A percentile compares a stretch with the other conserved stretches of the same genome.
These are phyloP conservation scores for Pseudeuparius sepicola DNA, from an alignment of 2,888 invertebrate species.

Conservation along the genomic window DNA sequence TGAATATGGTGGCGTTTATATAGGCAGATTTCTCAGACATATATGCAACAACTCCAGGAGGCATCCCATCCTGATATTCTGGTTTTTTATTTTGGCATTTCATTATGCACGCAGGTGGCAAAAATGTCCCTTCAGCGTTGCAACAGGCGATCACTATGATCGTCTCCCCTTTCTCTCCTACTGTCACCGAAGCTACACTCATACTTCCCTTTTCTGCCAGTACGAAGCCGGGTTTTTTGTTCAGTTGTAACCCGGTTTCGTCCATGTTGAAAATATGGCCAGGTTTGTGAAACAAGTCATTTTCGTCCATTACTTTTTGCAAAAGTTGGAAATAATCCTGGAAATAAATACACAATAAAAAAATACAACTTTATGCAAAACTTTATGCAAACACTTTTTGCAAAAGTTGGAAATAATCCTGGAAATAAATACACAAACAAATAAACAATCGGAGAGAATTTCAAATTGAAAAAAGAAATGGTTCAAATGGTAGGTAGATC, in stretches of 20 bases:
- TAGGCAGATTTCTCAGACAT: conserved; percentile 23
- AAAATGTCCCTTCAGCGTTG: conserved; percentile 8
- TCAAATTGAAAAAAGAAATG: too few species aligned
- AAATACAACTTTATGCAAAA: too few species aligned
- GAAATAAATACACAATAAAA: too few species aligned
- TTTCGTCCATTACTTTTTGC: background rate
- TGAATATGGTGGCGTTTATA: conserved; percentile 18
- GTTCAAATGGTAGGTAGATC: too few species aligned
- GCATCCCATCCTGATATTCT: conserved; percentile 13
- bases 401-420: background rate
- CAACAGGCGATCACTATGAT: conserved; percentile 1
- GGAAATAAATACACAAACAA: too few species aligned
- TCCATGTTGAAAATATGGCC: background rate
- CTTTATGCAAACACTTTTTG: too few species aligned
- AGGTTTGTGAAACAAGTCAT: background rate
- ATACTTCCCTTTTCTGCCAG: conserved; percentile 15
- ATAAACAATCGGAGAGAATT: too few species aligned
- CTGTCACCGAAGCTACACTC: conserved; percentile 2
- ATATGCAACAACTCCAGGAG: conserved; percentile 17
- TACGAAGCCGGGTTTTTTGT: conserved; percentile 9
- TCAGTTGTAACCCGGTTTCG: conserved; percentile 1
- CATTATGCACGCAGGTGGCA: conserved; percentile 16
- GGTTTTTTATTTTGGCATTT: conserved; percentile 1
- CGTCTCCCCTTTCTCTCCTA: conserved; percentile 2
- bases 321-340: conserved; percentile 1